Percentiles rank a stretch among this genome's conserved stretches.
These are phyloP conservation scores for Dendropsophus ebraccatus DNA, from an alignment of 2,113 vertebrate species.

Conservation along the genomic window DNA sequence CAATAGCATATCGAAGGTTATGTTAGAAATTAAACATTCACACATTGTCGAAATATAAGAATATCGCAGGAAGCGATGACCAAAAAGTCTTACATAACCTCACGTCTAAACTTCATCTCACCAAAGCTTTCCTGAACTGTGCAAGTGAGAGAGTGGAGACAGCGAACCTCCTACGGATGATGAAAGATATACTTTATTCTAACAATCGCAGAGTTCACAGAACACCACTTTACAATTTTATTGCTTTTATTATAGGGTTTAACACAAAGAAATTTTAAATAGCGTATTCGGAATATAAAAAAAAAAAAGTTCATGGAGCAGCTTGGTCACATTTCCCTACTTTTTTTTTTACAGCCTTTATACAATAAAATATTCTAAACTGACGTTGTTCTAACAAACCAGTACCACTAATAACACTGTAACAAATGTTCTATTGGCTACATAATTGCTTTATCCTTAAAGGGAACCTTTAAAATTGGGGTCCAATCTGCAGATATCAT, in stretches of 20 bases:
- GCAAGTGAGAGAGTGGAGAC: background rate
- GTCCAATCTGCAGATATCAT: too few relatives aligned
- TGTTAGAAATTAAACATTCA: background rate
- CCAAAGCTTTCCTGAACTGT: background rate
- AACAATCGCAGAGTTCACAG: background rate
- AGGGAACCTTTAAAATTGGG: too few relatives aligned
- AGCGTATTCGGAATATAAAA: background rate
- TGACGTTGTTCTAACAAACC: background rate
- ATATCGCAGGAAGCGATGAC: background rate
- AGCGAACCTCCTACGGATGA: slow-evolving; percentile 3
- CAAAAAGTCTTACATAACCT: background rate
- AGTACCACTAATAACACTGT: too few relatives aligned
- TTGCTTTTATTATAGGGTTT: slow-evolving; percentile 11
- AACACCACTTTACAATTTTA: background rate
- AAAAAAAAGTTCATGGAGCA: background rate
- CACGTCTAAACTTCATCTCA: background rate
- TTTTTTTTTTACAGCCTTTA: background rate
- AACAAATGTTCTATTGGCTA: too few relatives aligned
- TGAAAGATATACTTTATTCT: slow-evolving; percentile 15
- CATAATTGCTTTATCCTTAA: too few relatives aligned
- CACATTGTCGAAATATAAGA: background rate
- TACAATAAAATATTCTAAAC: background rate
- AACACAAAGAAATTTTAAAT: slow-evolving; percentile 14
- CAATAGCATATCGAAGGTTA: background rate
- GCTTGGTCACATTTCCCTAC: background rate